Evolutionary conservation across 2,113 vertebrate species (phyloP).

Genomic region (Tupaia chinensis): DNA sequence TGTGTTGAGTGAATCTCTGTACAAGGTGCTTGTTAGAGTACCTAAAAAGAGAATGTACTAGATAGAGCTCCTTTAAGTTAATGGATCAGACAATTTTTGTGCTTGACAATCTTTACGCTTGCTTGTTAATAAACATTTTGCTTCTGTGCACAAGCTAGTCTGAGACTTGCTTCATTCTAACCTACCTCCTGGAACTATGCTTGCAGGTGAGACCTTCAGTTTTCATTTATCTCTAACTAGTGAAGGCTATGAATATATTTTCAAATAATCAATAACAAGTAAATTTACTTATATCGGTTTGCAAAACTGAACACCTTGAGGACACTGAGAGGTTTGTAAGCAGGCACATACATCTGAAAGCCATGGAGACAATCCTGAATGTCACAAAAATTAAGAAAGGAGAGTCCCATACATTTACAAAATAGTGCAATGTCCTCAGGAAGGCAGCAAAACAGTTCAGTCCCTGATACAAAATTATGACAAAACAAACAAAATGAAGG

Average conservation of each 20-base stretch:
- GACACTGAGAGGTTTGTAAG: not conserved
- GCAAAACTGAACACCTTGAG: not conserved
- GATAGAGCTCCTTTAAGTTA: not conserved
- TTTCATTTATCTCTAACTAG: not conserved
- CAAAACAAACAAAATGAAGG: not conserved
- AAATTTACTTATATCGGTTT: not conserved
- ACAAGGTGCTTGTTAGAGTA: not conserved
- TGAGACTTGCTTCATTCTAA: not conserved
- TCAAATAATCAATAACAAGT: not conserved
- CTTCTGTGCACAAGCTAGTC: not conserved
- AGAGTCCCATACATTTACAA: not conserved
- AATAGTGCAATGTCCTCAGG: not conserved
- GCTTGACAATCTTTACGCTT: not conserved
- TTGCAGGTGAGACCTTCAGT: not conserved
- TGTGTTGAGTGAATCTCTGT: not conserved
- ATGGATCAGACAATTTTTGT: not conserved
- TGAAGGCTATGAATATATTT: not conserved
- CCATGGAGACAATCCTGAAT: not conserved
- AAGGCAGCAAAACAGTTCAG: not conserved
- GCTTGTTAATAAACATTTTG: not conserved
- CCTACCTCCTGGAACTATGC: not conserved
- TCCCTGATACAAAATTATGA: not conserved
- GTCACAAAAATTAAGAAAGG: not conserved
- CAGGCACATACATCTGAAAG: not conserved
- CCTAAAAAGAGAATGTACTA: not conserved